Percentiles rank a stretch among this genome's conserved stretches.
These are phyloP conservation scores for Malurus cyaneus DNA, from an alignment of 2,113 vertebrate species.

Conservation along the genomic window DNA sequence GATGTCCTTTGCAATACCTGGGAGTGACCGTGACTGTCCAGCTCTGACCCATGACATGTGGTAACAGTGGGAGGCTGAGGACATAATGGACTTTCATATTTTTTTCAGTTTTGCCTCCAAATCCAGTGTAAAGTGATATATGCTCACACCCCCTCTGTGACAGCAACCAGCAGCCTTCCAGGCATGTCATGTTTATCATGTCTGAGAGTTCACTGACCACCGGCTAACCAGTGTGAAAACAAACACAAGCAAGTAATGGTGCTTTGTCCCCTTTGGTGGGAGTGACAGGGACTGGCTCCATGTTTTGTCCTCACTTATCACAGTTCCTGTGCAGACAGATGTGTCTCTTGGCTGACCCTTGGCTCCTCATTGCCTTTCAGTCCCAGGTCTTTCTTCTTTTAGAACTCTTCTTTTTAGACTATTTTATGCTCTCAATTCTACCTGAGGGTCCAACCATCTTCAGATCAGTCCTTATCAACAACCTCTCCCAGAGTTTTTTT, in stretches of 20 bases:
- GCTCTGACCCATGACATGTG: neutral
- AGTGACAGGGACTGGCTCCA: neutral
- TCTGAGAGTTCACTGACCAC: neutral
- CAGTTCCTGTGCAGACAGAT: neutral
- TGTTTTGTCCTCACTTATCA: accelerated
- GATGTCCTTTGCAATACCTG: neutral
- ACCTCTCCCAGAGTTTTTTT: neutral
- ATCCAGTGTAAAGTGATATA: neutral
- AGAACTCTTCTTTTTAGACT: neutral
- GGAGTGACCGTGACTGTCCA: neutral
- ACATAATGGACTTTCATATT: neutral
- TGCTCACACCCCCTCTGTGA: neutral
- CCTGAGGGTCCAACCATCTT: neutral
- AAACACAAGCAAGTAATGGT: neutral
- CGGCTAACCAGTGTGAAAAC: neutral
- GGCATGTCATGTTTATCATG: neutral
- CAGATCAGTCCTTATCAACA: neutral
- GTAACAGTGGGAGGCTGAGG: neutral
- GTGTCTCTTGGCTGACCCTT: neutral
- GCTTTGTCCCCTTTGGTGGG: neutral
- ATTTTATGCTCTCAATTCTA: neutral
- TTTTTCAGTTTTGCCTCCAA: neutral
- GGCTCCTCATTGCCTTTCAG: neutral
- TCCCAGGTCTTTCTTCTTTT: neutral
- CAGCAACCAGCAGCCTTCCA: neutral